phyloP scores from a whole-genome alignment of 1,140 invertebrate species.

The Tetraneura akinire region DNA sequence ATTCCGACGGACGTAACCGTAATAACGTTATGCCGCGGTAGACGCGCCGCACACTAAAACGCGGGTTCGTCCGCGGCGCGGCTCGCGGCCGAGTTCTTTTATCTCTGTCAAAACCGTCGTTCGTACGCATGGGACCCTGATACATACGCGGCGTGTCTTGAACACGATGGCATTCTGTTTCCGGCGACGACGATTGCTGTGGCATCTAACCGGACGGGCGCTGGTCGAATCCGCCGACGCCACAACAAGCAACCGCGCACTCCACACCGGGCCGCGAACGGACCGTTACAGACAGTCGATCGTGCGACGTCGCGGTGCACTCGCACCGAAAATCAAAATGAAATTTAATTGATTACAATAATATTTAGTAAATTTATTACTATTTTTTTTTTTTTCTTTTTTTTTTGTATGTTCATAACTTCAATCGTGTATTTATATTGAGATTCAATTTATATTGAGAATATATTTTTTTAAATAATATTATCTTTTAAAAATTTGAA shows the following conservation, averaged over 20 bases:
- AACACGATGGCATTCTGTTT: constrained; percentile 19
- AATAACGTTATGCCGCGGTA: background rate
- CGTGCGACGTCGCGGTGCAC: too few relatives aligned
- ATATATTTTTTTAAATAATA: too few relatives aligned
- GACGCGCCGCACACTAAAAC: background rate
- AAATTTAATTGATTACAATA: too few relatives aligned
- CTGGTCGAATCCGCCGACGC: background rate
- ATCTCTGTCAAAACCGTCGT: too few relatives aligned
- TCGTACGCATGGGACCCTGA: background rate
- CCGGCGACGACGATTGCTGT: background rate
- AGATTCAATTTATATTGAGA: too few relatives aligned
- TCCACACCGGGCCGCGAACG: background rate
- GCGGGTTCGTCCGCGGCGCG: background rate
- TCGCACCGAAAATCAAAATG: too few relatives aligned
- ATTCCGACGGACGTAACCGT: background rate
- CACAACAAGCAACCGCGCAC: background rate
- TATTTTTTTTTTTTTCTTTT: too few relatives aligned
- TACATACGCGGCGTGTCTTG: background rate
- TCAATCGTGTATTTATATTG: too few relatives aligned
- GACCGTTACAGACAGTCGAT: too few relatives aligned
- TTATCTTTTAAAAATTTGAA: too few relatives aligned
- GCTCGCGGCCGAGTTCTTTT: background rate
- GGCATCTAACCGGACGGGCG: background rate
- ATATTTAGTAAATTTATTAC: too few relatives aligned
- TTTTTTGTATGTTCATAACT: too few relatives aligned